Conservation (phyloP, 2,888 invertebrate species). For the Serripes groenlandicus region DNA sequence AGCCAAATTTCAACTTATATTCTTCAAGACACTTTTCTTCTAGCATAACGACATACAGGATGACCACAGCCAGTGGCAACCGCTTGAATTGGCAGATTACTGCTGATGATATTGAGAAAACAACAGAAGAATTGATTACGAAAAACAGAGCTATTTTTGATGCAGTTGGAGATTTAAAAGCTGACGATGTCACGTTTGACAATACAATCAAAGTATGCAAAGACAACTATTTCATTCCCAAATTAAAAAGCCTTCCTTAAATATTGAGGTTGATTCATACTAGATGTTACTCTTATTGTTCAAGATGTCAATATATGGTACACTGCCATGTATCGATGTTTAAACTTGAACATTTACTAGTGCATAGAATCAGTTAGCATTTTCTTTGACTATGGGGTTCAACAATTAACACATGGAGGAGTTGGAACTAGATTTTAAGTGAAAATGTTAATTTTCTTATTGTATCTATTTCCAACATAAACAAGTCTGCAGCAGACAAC, state of each 20-base stretch:
- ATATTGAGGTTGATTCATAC: not conserved
- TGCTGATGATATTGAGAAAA: constrained; percentile 74
- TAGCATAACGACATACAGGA: constrained; percentile 43
- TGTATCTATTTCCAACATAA: too few relatives aligned
- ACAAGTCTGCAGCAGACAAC: too few relatives aligned
- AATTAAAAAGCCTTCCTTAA: not conserved
- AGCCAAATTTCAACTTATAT: not conserved
- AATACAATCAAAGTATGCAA: constrained; percentile 82
- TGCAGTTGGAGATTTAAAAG: constrained; percentile 77
- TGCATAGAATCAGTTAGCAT: too few relatives aligned
- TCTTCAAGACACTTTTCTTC: not conserved
- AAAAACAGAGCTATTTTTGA: constrained; percentile 83
- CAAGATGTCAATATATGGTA: not conserved
- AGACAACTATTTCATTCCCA: not conserved
- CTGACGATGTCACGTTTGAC: constrained; percentile 79
- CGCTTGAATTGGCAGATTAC: constrained; percentile 81
- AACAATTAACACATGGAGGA: too few relatives aligned
- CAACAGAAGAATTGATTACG: constrained; percentile 79
- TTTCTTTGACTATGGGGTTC: too few relatives aligned
- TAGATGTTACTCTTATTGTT: not conserved
- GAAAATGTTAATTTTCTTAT: too few relatives aligned
- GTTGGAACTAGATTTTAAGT: too few relatives aligned
- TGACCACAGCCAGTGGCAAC: constrained; percentile 77
- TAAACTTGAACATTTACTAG: too few relatives aligned
- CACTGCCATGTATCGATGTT: not conserved